Evolutionary conservation across 2,888 invertebrate genomes (phyloP).

Genomic region (Linnaemya vulpina): DNA sequence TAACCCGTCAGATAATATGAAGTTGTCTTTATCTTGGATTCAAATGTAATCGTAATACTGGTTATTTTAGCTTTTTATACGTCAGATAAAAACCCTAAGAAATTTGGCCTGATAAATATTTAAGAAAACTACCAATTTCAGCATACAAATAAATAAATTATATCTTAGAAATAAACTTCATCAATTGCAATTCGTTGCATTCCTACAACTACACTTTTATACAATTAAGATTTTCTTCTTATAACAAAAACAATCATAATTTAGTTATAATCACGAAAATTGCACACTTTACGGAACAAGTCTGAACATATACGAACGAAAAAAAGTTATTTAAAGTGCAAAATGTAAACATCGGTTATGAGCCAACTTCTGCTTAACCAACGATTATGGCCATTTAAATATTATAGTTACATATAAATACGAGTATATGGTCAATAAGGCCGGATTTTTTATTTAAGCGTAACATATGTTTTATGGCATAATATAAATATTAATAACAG

Average conservation of each 20-base stretch:
- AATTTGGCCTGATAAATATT: too few relatives aligned
- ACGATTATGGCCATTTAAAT: conserved; percentile 8
- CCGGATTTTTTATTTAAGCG: conserved; percentile 11
- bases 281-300: not conserved
- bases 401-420: not conserved
- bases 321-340: conserved; percentile 25
- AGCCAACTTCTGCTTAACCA: not conserved
- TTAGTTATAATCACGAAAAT: conserved; percentile 22
- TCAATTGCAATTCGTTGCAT: not conserved
- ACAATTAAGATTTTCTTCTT: conserved; percentile 2
- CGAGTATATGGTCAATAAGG: not conserved
- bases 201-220: not conserved
- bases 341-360: conserved; percentile 3
- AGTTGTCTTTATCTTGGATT: too few relatives aligned
- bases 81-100: too few relatives aligned
- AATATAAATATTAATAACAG: conserved; percentile 45
- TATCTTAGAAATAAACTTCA: too few relatives aligned
- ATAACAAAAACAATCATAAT: conserved; percentile 4
- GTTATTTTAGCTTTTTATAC: too few relatives aligned
- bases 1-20: too few relatives aligned
- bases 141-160: too few relatives aligned
- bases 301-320: conserved; percentile 3
- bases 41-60: too few relatives aligned
- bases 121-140: too few relatives aligned
- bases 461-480: conserved; percentile 45